Percentiles rank a stretch among this genome's conserved stretches.
phyloP scores from a whole-genome alignment of 2,797 vertebrate genomes.

The Arrhamphus sclerolepis region DNA sequence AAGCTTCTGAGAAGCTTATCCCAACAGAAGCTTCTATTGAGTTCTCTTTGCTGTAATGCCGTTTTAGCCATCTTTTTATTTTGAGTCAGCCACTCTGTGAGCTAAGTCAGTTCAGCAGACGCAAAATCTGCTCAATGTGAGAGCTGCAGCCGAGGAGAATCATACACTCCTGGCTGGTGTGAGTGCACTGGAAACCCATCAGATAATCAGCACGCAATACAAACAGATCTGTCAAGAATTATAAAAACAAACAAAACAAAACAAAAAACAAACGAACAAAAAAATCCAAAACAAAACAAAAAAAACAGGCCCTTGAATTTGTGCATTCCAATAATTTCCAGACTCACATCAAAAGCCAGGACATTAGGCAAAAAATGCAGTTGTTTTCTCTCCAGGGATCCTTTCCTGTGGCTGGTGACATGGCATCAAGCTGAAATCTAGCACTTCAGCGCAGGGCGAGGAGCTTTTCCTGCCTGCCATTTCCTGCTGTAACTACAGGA shows the following conservation, averaged over 20 bases:
- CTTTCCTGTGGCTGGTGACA: slow-evolving; percentile 38
- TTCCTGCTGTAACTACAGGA: slow-evolving; percentile 46
- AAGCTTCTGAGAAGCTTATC: slow-evolving; percentile 46
- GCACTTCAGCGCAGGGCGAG: slow-evolving; percentile 17
- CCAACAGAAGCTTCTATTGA: slow-evolving; percentile 34
- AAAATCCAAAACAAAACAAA: slow-evolving; percentile 2
- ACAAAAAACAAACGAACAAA: slow-evolving; percentile 2
- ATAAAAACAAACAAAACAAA: too few relatives aligned
- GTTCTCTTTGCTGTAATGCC: slow-evolving; percentile 8
- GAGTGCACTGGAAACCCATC: slow-evolving; percentile 31
- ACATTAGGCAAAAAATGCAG: slow-evolving; percentile 25
- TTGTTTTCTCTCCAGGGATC: slow-evolving; percentile 26
- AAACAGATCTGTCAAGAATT: slow-evolving; percentile 36
- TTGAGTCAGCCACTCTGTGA: slow-evolving; percentile 22
- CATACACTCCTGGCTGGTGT: slow-evolving; percentile 45
- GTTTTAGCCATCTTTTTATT: slow-evolving; percentile 36
- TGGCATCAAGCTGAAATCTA: slow-evolving; percentile 22
- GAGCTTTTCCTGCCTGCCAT: slow-evolving; percentile 44
- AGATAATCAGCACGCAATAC: slow-evolving; percentile 21
- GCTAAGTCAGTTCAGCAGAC: slow-evolving; percentile 37
- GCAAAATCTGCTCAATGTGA: slow-evolving; percentile 45
- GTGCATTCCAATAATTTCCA: too few relatives aligned
- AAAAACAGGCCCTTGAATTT: slow-evolving; percentile 17
- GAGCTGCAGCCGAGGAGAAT: slow-evolving; percentile 61
- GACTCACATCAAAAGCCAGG: slow-evolving; percentile 21